These are phyloP conservation scores for Zaprionus tsacasi DNA, from an alignment of 1,140 invertebrate genomes.

Conservation along the genomic window DNA sequence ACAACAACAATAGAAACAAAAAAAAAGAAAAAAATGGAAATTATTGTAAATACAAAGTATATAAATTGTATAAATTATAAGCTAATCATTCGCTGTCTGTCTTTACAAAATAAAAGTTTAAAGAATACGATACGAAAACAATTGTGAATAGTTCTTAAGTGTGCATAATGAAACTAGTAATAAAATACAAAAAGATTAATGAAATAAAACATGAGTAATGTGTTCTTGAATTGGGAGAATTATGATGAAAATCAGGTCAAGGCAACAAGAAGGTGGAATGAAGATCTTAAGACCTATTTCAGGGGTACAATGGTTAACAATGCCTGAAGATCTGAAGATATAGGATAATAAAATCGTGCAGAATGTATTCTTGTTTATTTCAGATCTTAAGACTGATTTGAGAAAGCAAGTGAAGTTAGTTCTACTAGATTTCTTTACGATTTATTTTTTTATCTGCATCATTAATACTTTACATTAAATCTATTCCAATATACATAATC, in stretches of 20 bases:
- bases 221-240: conserved; percentile 5
- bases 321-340: background rate
- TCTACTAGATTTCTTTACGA: too few species aligned
- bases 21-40: conserved; percentile 34
- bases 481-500: background rate
- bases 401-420: too few species aligned
- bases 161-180: conserved; percentile 74
- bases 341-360: background rate
- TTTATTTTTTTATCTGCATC: too few species aligned
- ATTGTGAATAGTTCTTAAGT: conserved; percentile 76
- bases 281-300: too few species aligned
- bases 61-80: conserved; percentile 61
- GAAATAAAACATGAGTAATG: conserved; percentile 29
- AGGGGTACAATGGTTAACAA: too few species aligned
- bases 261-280: background rate
- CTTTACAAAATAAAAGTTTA: conserved; percentile 39
- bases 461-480: too few species aligned
- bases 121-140: conserved; percentile 57
- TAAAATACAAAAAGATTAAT: conserved; percentile 44
- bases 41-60: conserved; percentile 48
- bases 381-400: too few species aligned
- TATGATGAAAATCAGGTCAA: background rate
- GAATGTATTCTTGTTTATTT: too few species aligned
- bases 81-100: conserved; percentile 56
- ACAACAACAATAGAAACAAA: conserved; percentile 41